Percentiles rank a stretch among this genome's conserved stretches.
These are phyloP conservation scores for Meles meles DNA, from an alignment of 2,113 vertebrate genomes.

Conservation along the genomic window DNA sequence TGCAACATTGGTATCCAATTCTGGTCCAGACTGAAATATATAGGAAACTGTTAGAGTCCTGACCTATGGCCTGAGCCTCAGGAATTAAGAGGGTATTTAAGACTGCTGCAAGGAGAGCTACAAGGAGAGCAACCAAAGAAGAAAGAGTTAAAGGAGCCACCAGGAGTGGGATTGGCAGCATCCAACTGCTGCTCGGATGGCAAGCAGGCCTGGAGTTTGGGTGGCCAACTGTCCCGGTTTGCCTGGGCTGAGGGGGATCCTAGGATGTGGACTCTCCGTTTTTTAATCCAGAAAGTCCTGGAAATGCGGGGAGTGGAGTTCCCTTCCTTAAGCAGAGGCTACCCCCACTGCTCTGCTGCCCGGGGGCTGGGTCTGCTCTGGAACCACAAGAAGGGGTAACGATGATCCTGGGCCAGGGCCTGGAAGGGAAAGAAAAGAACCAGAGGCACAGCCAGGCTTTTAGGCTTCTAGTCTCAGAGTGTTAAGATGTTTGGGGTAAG, in stretches of 20 bases:
- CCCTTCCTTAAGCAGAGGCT: background rate
- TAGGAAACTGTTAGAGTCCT: background rate
- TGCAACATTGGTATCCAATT: background rate
- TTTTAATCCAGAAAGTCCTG: background rate
- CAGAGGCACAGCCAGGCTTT: fast-evolving
- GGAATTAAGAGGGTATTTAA: background rate
- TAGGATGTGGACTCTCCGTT: background rate
- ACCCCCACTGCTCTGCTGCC: background rate
- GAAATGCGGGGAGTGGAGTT: background rate
- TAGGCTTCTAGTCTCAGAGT: background rate
- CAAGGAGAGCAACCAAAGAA: background rate
- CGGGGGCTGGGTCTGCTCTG: background rate
- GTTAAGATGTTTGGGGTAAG: background rate
- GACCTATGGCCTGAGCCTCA: background rate
- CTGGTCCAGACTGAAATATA: background rate
- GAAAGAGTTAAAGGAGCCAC: background rate
- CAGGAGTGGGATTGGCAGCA: background rate
- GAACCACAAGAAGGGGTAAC: background rate
- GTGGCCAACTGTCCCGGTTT: background rate
- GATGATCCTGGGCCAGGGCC: too few species aligned
- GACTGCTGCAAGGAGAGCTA: background rate
- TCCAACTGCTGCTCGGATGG: background rate
- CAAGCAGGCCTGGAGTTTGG: fast-evolving
- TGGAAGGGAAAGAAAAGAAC: background rate
- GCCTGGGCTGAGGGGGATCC: background rate